These are phyloP conservation scores for Heliopora coerulea DNA, from an alignment of 92 coral and sea anemone species.

Conservation along the genomic window DNA sequence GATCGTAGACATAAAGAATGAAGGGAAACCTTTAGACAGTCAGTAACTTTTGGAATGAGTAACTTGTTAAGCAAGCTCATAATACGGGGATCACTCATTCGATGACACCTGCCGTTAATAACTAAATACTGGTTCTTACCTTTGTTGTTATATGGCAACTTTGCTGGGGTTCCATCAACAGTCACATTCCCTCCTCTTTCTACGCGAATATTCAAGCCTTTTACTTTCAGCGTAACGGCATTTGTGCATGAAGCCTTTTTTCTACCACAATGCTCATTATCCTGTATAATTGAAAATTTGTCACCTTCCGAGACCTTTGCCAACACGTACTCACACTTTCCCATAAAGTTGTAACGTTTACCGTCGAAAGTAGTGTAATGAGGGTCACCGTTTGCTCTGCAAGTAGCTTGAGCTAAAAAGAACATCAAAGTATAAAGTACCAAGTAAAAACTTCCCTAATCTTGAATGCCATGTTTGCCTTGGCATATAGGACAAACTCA, in stretches of 20 bases:
- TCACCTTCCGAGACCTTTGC: conserved; percentile 13
- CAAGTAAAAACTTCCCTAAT: too few species aligned
- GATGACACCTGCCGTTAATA: too few species aligned
- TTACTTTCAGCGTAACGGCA: conserved; percentile 9
- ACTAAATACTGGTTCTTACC: too few species aligned
- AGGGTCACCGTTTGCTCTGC: conserved; percentile 34
- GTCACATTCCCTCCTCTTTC: conserved; percentile 15
- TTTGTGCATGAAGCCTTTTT: conserved; percentile 10
- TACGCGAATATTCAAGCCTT: neutral
- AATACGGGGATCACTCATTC: too few species aligned
- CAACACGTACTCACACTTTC: conserved; percentile 29
- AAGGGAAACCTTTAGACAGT: too few species aligned
- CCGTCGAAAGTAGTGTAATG: conserved; percentile 32
- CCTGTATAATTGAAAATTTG: conserved; percentile 8
- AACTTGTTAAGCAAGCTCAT: too few species aligned
- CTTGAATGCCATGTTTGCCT: too few species aligned
- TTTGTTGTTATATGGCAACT: conserved; percentile 15
- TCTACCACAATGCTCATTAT: conserved; percentile 28
- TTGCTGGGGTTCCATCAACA: neutral
- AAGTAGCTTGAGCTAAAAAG: neutral
- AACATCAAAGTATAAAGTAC: too few species aligned
- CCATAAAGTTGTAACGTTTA: conserved; percentile 26
- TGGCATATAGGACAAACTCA: too few species aligned
- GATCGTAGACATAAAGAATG: too few species aligned
- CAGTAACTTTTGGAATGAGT: too few species aligned